A percentile compares a stretch with the other conserved stretches of the same genome.
These are phyloP conservation scores for Urocynchramus pylzowi DNA, from an alignment of 2,113 vertebrate genomes.

Conservation along the genomic window DNA sequence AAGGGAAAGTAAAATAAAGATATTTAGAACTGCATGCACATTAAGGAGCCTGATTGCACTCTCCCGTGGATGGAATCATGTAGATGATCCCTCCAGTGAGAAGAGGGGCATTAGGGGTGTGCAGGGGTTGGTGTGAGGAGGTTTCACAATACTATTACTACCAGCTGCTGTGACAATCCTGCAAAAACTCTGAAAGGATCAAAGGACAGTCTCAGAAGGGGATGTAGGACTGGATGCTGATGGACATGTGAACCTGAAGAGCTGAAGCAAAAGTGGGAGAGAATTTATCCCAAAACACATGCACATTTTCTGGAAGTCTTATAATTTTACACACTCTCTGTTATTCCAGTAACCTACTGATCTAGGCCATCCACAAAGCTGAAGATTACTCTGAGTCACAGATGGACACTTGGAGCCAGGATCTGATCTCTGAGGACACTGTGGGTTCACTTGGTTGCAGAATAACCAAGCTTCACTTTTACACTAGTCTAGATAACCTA, in stretches of 20 bases:
- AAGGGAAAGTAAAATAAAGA: neutral
- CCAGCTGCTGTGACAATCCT: neutral
- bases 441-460: neutral
- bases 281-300: neutral
- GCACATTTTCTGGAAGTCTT: neutral
- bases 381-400: neutral
- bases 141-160: neutral
- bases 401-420: neutral
- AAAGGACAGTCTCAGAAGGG: neutral
- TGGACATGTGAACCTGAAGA: neutral
- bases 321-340: rapidly evolving
- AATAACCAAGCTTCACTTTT: neutral
- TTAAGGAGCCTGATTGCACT: neutral
- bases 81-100: neutral
- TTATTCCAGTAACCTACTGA: neutral
- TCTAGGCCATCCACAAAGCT: neutral
- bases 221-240: neutral
- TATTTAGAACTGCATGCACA: neutral
- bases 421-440: neutral
- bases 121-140: neutral
- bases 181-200: neutral
- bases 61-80: neutral
- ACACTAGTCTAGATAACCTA: neutral
- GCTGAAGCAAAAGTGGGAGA: neutral
- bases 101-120: neutral